A percentile compares a stretch with the other conserved stretches of the same genome.
These are phyloP conservation scores for Sisor rabdophorus DNA, from an alignment of 2,113 vertebrate genomes.

Conservation along the genomic window DNA sequence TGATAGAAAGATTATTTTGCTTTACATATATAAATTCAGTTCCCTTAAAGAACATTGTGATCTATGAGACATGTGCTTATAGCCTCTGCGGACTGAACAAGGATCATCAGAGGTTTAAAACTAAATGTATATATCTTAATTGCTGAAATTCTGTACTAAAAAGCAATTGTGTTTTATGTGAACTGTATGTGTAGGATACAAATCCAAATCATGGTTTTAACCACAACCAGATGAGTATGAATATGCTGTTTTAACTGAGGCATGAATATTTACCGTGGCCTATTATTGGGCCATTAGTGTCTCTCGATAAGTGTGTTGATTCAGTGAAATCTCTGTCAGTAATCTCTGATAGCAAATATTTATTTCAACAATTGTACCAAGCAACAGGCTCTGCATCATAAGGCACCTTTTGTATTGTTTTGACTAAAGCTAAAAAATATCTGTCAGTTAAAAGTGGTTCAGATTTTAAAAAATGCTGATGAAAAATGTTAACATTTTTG, in stretches of 20 bases:
- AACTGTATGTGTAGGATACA: conserved; percentile 30
- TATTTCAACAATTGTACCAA: background rate
- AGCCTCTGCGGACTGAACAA: conserved; percentile 30
- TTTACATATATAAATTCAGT: conserved; percentile 47
- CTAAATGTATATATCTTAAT: conserved; percentile 25
- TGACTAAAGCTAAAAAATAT: conserved; percentile 75
- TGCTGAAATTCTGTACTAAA: conserved; percentile 32
- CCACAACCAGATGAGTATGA: conserved; percentile 14
- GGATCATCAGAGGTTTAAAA: conserved; percentile 15
- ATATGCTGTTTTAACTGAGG: background rate
- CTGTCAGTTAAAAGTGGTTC: conserved; percentile 64
- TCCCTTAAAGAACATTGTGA: conserved; percentile 41
- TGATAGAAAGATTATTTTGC: conserved; percentile 51
- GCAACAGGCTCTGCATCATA: conserved; percentile 16
- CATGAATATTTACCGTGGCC: conserved; percentile 18
- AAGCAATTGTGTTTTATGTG: conserved; percentile 43
- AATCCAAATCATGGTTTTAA: conserved; percentile 43
- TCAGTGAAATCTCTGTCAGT: background rate
- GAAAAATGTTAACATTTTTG: background rate
- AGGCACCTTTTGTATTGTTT: conserved; percentile 65
- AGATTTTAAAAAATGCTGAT: conserved; percentile 21
- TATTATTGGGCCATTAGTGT: background rate
- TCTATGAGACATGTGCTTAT: conserved; percentile 49
- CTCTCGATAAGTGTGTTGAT: conserved; percentile 9
- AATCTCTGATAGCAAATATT: background rate